Percentiles rank a stretch among this genome's conserved stretches.
phyloP scores from a whole-genome alignment of 2,797 vertebrate species.

The Falco concolor region DNA sequence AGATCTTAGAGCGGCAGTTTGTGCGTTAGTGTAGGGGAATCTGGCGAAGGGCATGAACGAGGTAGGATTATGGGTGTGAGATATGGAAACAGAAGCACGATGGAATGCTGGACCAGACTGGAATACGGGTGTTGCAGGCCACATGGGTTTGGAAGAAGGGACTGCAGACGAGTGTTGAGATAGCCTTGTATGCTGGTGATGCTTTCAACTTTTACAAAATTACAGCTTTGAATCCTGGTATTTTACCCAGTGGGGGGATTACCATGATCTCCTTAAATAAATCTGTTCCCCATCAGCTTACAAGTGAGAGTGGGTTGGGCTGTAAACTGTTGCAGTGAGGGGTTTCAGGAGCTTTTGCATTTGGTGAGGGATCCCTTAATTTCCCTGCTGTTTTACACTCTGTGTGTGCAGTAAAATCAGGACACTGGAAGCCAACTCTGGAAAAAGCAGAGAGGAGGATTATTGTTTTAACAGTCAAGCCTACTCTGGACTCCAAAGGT shows the following conservation, averaged over 20 bases:
- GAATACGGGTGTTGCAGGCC: background rate
- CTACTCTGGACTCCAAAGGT: background rate
- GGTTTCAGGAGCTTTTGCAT: background rate
- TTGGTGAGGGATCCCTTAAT: background rate
- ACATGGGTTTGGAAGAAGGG: background rate
- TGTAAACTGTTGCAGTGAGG: background rate
- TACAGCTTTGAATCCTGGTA: background rate
- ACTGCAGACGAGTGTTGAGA: background rate
- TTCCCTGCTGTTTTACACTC: background rate
- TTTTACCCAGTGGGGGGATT: background rate
- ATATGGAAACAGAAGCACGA: fast-evolving
- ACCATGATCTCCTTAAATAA: background rate
- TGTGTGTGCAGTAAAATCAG: background rate
- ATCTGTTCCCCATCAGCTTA: background rate
- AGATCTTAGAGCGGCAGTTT: background rate
- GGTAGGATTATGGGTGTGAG: fast-evolving
- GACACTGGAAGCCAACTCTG: background rate
- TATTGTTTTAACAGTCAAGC: background rate
- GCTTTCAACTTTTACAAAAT: background rate
- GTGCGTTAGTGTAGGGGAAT: fast-evolving
- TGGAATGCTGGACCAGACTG: background rate
- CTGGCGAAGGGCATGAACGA: background rate
- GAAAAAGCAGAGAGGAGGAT: background rate
- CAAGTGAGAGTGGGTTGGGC: background rate
- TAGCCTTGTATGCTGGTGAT: background rate